Evolutionary conservation across 2,113 vertebrate species (phyloP).

Genomic region (Atherinomorus stipes): DNA sequence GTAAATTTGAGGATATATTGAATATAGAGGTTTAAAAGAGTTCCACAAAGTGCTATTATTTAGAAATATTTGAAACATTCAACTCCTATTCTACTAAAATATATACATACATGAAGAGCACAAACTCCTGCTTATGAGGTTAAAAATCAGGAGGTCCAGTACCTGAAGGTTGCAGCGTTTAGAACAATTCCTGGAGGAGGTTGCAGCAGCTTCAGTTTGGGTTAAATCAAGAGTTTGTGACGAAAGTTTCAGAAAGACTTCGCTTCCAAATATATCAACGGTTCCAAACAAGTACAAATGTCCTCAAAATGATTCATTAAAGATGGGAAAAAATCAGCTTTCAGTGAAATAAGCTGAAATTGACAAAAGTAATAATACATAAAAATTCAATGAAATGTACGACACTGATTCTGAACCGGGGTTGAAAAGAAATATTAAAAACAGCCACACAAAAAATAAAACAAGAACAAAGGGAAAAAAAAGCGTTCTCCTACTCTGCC

Average conservation of each 20-base stretch:
- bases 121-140: constrained; percentile 52
- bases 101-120: constrained; percentile 46
- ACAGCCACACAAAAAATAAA: too few relatives aligned
- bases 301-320: too few relatives aligned
- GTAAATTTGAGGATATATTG: neutral
- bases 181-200: constrained; percentile 5
- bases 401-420: too few relatives aligned
- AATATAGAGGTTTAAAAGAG: constrained; percentile 46
- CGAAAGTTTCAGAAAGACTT: neutral
- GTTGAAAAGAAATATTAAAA: too few relatives aligned
- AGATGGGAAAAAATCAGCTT: too few relatives aligned
- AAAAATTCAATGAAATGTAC: too few relatives aligned
- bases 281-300: neutral
- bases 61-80: constrained; percentile 51
- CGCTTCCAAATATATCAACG: neutral
- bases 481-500: too few relatives aligned
- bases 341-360: too few relatives aligned
- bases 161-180: constrained; percentile 20
- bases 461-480: too few relatives aligned
- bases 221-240: neutral
- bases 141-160: constrained; percentile 24
- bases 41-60: constrained; percentile 38
- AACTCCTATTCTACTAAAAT: constrained; percentile 29
- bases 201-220: constrained; percentile 36
- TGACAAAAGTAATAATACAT: too few relatives aligned